phyloP scores from a whole-genome alignment of 2,113 vertebrate genomes.

The Tringa solitaria region DNA sequence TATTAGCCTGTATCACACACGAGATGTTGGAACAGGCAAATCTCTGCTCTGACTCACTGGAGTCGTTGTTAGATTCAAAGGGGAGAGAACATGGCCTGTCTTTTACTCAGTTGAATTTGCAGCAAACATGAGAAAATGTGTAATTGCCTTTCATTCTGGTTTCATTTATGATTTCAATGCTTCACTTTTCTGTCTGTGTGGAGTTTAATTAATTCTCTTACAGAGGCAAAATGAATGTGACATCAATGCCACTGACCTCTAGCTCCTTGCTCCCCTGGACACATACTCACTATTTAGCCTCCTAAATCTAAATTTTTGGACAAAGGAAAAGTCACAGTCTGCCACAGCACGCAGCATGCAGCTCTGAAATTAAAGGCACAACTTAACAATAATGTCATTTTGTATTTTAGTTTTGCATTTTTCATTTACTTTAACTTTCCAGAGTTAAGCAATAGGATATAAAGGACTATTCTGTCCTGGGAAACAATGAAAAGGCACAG shows the following conservation, averaged over 20 bases:
- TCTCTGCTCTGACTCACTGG: background rate
- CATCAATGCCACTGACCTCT: background rate
- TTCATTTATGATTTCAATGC: background rate
- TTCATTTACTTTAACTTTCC: background rate
- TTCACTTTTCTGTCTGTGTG: background rate
- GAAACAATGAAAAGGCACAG: background rate
- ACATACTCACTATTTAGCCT: background rate
- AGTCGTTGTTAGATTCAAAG: background rate
- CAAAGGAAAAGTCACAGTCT: background rate
- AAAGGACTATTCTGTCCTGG: background rate
- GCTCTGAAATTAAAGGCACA: background rate
- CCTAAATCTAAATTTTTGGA: background rate
- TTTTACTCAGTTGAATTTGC: background rate
- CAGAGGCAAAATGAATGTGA: background rate
- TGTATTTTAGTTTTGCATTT: background rate
- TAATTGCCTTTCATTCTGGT: background rate
- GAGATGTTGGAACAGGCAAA: background rate
- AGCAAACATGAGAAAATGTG: background rate
- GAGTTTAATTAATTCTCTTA: conserved; percentile 3
- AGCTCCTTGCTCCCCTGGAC: background rate
- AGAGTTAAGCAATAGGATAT: background rate
- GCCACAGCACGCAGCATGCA: background rate
- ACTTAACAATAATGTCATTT: background rate
- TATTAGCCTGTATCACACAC: background rate
- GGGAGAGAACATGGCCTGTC: background rate